These are phyloP conservation scores for Troilus luridus DNA, from an alignment of 2,888 invertebrate genomes.

Conservation along the genomic window DNA sequence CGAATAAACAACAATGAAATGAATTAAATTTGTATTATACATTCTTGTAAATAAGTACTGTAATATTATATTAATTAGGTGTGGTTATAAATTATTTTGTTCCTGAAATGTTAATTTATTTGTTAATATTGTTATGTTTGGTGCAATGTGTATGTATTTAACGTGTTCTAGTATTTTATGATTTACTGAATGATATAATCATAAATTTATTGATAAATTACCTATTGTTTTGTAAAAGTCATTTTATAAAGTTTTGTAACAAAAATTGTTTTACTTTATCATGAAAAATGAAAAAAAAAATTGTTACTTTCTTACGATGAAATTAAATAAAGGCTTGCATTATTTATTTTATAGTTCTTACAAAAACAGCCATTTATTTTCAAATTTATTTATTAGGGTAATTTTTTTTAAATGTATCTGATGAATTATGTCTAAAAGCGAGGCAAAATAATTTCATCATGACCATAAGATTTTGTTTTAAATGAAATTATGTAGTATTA, in stretches of 20 bases:
- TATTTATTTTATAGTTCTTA: not conserved
- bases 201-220: constrained; percentile 43
- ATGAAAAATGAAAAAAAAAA: not conserved
- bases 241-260: constrained; percentile 26
- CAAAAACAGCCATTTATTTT: not conserved
- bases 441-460: too few species aligned
- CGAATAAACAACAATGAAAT: not conserved
- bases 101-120: constrained; percentile 29
- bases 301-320: constrained; percentile 10
- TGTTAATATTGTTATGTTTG: constrained; percentile 14
- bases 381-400: not conserved
- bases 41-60: constrained; percentile 4
- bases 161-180: constrained; percentile 19
- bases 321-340: constrained; percentile 18
- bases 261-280: constrained; percentile 22
- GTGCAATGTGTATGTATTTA: constrained; percentile 19
- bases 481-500: too few species aligned
- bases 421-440: too few species aligned
- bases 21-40: not conserved
- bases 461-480: too few species aligned
- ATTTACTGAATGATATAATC: constrained; percentile 12
- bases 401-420: not conserved
- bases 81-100: constrained; percentile 30
- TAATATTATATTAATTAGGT: constrained; percentile 23
- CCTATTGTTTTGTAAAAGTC: not conserved